Percentiles rank a stretch among this genome's conserved stretches.
phyloP scores from a whole-genome alignment of 2,113 vertebrate species.

The Syngnathus floridae region DNA sequence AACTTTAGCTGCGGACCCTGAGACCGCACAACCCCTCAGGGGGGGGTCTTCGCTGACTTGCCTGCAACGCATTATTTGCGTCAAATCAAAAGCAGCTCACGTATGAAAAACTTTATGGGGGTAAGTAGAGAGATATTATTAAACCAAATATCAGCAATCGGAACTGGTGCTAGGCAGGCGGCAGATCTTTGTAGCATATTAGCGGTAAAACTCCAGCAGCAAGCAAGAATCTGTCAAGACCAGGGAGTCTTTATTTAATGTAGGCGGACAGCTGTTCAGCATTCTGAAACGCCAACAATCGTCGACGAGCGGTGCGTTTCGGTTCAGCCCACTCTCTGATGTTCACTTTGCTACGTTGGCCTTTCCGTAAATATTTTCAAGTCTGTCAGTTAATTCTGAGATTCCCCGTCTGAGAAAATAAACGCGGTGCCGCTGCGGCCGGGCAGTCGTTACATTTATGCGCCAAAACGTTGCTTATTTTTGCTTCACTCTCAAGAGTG shows the following conservation, averaged over 20 bases:
- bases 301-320: slow-evolving; percentile 62
- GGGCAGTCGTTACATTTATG: slow-evolving; percentile 65
- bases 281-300: slow-evolving; percentile 12
- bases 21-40: slow-evolving; percentile 57
- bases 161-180: not conserved
- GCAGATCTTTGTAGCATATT: not conserved
- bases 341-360: slow-evolving; percentile 62
- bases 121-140: slow-evolving; percentile 17
- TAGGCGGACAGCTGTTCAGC: slow-evolving; percentile 51
- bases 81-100: slow-evolving; percentile 67
- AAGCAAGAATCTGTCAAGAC: slow-evolving; percentile 12
- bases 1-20: slow-evolving; percentile 54
- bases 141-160: not conserved
- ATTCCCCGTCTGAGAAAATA: slow-evolving; percentile 75
- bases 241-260: slow-evolving; percentile 59
- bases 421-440: slow-evolving; percentile 65
- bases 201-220: slow-evolving; percentile 57
- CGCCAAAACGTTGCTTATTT: slow-evolving; percentile 68
- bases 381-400: slow-evolving; percentile 75
- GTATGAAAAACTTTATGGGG: slow-evolving; percentile 42
- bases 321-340: slow-evolving; percentile 51
- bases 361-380: slow-evolving; percentile 76
- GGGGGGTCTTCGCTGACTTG: slow-evolving; percentile 48
- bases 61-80: slow-evolving; percentile 67
- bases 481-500: slow-evolving; percentile 66